Conservation (phyloP, 2,888 invertebrate genomes). For the Xestia xanthographa region DNA sequence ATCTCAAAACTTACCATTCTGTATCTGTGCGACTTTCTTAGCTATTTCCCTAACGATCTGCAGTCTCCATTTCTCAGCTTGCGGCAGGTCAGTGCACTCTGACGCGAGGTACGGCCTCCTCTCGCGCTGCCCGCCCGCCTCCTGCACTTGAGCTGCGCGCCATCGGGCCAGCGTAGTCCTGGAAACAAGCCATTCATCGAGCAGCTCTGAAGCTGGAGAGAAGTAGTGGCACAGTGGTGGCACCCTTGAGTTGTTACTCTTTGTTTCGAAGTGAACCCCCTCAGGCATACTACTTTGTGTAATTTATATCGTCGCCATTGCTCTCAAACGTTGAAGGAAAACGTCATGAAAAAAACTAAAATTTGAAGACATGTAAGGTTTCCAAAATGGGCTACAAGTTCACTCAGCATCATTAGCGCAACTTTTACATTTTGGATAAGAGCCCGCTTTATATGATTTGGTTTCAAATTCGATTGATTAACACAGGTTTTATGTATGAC, state of each 20-base stretch:
- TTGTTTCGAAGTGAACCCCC: not conserved
- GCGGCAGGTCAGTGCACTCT: slow-evolving; percentile 97
- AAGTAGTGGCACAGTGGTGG: not conserved
- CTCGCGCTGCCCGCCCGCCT: slow-evolving; percentile 96
- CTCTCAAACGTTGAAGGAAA: not conserved
- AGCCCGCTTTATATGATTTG: not conserved
- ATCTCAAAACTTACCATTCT: slow-evolving; percentile 93
- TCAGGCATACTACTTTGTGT: not conserved
- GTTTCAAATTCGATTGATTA: not conserved
- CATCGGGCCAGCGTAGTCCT: slow-evolving; percentile 99
- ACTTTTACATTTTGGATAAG: not conserved
- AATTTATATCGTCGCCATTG: not conserved
- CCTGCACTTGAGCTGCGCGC: slow-evolving; percentile 98
- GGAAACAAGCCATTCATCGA: not conserved
- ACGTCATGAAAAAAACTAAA: not conserved
- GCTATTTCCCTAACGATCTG: slow-evolving; percentile 99
- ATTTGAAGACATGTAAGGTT: not conserved
- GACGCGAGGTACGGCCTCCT: slow-evolving; percentile 98
- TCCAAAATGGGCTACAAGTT: not conserved
- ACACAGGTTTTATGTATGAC: not conserved
- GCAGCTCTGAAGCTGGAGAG: not conserved
- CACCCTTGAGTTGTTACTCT: not conserved
- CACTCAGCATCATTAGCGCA: not conserved
- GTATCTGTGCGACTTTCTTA: slow-evolving; percentile 99
- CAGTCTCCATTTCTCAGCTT: slow-evolving; percentile 98